These are phyloP conservation scores for Merops nubicus DNA, from an alignment of 2,113 vertebrate species.

Conservation along the genomic window DNA sequence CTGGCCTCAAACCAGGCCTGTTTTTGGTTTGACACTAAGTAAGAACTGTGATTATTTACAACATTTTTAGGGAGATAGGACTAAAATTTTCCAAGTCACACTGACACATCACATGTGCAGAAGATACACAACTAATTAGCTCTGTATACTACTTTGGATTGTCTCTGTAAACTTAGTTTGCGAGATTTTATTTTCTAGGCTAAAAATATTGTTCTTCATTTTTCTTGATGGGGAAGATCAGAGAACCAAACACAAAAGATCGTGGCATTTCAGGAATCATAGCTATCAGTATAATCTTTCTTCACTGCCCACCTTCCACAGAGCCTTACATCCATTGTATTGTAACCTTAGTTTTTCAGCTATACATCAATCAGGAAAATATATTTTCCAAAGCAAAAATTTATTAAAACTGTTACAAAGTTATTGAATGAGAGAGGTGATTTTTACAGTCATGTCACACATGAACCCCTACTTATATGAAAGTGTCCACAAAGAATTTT, in stretches of 20 bases:
- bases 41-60: neutral
- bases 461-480: neutral
- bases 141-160: neutral
- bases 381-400: neutral
- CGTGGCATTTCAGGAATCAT: neutral
- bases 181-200: neutral
- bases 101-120: neutral
- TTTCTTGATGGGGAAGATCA: neutral
- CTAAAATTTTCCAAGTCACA: neutral
- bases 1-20: neutral
- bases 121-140: neutral
- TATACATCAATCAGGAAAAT: neutral
- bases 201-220: neutral
- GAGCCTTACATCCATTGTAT: neutral
- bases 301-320: neutral
- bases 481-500: neutral
- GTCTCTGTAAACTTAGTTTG: neutral
- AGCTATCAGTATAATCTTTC: neutral
- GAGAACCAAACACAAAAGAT: neutral
- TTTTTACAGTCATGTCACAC: neutral
- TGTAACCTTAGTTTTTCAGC: neutral
- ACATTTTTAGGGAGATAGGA: neutral
- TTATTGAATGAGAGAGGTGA: neutral
- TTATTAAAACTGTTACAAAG: neutral
- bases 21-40: neutral